Evolutionary conservation across 30 jellyfish, hydroid and myxozoan species (phyloP), one percentile per base, ranked within the genome.

Genomic region (Pelagia noctiluca): DNA sequence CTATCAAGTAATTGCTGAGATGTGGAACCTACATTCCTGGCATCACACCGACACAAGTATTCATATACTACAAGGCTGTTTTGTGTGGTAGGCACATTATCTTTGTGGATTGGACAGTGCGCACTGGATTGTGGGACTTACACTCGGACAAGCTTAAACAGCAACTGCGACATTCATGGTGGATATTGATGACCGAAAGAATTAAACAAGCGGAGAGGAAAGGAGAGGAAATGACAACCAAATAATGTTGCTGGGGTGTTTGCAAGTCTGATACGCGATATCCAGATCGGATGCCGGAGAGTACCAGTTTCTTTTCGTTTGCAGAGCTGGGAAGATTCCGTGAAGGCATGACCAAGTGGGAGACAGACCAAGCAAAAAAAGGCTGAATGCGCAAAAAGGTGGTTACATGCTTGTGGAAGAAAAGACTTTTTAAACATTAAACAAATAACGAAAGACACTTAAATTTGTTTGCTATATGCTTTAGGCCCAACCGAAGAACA

Each of bases 391-490:
- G 85, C 91, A 1, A 69, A 69, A 62, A 35, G 82, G 28, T 83
- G 94, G 94, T 28, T 5, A 35, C 82, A 83, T 83, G 82, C 73
- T 30, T 83, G 94, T 83, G 94, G 94, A 31, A 83, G 94, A 34
- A 71, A 71, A 35, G 82, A 83, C 82, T 83, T 83, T 83, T 53
- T 81, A 29, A 70, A 38, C 0, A 1, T 49, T 1, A 46, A 83
- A 25, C 88, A 37, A 46, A 82, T 65, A 66, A 82, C 76, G 80
- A 69, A 82, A 22, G 80, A 72, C 37, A 83, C 87, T 3, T 70
- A 81, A 48, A 81, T 81, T 50, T 83, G 88, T 71, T 83, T 81
- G 50, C 63, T 83, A 0, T 82, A 60, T 3, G 73, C 72, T 23
- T 31, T 3, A 2, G 94, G 88, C 4, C 94, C 94, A 70, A 83